These are phyloP conservation scores for Zapus hudsonius DNA, from an alignment of 2,113 vertebrate genomes.

Conservation along the genomic window DNA sequence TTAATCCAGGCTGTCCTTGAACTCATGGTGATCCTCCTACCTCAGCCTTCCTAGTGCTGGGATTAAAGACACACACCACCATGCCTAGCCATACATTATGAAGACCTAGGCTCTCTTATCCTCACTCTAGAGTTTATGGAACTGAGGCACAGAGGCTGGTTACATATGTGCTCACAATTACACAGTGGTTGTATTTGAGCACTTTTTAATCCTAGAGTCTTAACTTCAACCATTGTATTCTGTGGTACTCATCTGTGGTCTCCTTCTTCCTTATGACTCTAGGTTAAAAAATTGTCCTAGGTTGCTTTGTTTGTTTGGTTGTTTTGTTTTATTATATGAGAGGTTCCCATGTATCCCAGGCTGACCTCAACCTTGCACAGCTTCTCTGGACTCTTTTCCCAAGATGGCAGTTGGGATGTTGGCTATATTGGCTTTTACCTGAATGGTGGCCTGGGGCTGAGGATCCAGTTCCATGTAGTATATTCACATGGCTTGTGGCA, in stretches of 20 bases:
- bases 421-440: not conserved
- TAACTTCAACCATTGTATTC: not conserved
- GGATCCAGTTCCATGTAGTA: not conserved
- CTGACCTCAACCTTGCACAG: not conserved
- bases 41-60: no score
- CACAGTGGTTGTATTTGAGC: not conserved
- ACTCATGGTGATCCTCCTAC: no score
- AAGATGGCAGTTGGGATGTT: not conserved
- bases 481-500: not conserved
- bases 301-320: not conserved
- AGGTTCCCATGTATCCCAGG: not conserved
- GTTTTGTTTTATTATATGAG: not conserved
- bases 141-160: not conserved
- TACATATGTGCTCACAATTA: not conserved
- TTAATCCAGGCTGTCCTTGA: no score
- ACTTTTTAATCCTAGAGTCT: not conserved
- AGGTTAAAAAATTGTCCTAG: not conserved
- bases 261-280: not conserved
- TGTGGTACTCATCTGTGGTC: not conserved
- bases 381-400: not conserved
- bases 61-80: no score
- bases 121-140: not conserved
- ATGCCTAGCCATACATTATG: no score
- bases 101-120: not conserved
- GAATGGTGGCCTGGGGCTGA: not conserved